Conservation (phyloP, 1,140 invertebrate genomes). For the Ceratosolen solmsi region DNA sequence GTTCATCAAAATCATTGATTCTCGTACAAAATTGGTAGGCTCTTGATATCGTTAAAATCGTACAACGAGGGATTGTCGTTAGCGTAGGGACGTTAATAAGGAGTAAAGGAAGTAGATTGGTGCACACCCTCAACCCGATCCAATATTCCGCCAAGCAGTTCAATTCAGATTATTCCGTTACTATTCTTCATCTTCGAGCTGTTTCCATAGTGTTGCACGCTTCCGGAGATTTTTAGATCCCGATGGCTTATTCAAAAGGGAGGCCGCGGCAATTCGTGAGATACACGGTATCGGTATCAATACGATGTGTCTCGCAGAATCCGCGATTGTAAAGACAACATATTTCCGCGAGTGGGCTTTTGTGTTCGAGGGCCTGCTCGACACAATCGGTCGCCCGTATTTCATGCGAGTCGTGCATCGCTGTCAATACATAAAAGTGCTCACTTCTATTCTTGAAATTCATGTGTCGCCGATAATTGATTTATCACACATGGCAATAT, state of each 20-base stretch:
- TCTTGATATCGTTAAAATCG: too few species aligned
- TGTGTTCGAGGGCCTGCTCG: neutral
- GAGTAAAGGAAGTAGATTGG: too few species aligned
- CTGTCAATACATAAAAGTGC: slow-evolving; percentile 45
- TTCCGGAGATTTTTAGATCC: too few species aligned
- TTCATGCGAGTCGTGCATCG: slow-evolving; percentile 50
- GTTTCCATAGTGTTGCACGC: too few species aligned
- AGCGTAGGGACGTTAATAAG: too few species aligned
- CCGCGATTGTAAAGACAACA: slow-evolving; percentile 35
- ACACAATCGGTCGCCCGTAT: slow-evolving; percentile 39
- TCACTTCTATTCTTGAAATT: slow-evolving; percentile 50
- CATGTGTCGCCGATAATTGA: slow-evolving; percentile 50
- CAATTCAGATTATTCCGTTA: too few species aligned
- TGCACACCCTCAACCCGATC: too few species aligned
- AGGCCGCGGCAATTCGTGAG: slow-evolving; percentile 34
- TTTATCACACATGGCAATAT: slow-evolving; percentile 46
- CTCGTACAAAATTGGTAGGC: too few species aligned
- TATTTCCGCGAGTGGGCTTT: slow-evolving; percentile 45
- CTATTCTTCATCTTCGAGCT: too few species aligned
- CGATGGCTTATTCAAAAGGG: slow-evolving; percentile 42
- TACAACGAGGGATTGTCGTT: too few species aligned
- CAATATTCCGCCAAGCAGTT: too few species aligned
- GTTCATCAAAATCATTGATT: too few species aligned
- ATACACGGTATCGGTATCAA: slow-evolving; percentile 19
- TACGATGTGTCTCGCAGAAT: neutral